Evolutionary conservation across 2,888 invertebrate genomes (phyloP), one percentile per base, ranked within the genome.

Genomic region (Cactoblastis cactorum): DNA sequence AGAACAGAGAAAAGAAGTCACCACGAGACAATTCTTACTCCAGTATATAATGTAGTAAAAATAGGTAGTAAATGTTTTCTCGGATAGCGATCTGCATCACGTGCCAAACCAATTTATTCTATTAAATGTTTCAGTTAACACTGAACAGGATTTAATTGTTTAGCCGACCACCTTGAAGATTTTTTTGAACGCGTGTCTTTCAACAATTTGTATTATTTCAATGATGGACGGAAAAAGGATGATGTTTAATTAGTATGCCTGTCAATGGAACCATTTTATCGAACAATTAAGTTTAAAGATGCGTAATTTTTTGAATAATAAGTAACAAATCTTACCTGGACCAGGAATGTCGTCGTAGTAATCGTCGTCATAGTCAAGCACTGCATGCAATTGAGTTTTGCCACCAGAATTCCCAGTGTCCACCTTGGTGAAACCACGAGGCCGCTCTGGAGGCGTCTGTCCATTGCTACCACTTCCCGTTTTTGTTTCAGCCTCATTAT

Each of bases 371-470:
- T 94, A 94, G 73, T 95, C 94, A 46, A 94, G 86, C 17, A 94
- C 92, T 2, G 94, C 94, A 74, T 94, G 94, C 53, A 94, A 80
- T 62, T 93, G 93, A 1, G 93, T 93, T 70, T 92, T 92, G 12
- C 87, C 83, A 65, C 84, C 93, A 53, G 81, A 85, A 1, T 90
- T 87, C 55, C 92, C 91, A 3, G 80, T 72, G 65, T 89, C 88
- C 38, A 94, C 94, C 65, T 92, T 91, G 11, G 93, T 93, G 69
- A 92, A 94, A 3, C 92, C 92, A 2, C 93, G 91, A 28, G 92
- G 92, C 55, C 91, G 85, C 50, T 91, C 88, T 0, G 91, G 89
- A 56, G 87, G 90, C 14, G 71, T 57, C 57, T 79, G 79, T 34
- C 67, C 74, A 67, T 58, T 75, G 49, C 62, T 67, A 91, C 91